Evolutionary conservation across 2,113 vertebrate genomes (phyloP).

Genomic region (Furnarius figulus): DNA sequence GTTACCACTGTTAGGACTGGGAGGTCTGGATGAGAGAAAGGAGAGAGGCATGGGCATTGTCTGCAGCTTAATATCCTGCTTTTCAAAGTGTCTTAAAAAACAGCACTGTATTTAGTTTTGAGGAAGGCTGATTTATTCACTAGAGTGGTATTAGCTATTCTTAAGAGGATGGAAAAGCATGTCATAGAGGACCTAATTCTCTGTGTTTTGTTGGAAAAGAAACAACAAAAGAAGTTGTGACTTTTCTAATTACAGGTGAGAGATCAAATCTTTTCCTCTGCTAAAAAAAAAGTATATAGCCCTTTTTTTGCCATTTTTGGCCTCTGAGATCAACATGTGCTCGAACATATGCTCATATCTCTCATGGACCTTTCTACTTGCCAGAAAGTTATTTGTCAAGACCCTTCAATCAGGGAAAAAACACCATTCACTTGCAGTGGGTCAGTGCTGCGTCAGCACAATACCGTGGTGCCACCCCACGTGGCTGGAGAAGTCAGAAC

Average conservation of each 20-base stretch:
- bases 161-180: neutral
- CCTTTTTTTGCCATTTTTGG: neutral
- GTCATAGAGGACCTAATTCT: neutral
- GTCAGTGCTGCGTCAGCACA: neutral
- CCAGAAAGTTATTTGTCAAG: neutral
- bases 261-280: neutral
- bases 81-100: neutral
- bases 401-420: neutral
- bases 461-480: neutral
- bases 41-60: neutral
- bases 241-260: neutral
- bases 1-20: neutral
- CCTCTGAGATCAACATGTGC: neutral
- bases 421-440: neutral
- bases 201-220: neutral
- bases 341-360: neutral
- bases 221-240: neutral
- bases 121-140: neutral
- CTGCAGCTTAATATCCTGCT: neutral
- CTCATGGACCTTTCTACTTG: neutral
- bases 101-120: neutral
- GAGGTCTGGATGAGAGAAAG: neutral
- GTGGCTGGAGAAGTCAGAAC: neutral
- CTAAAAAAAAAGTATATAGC: neutral
- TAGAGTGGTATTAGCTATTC: neutral